Percentiles rank a stretch among this genome's conserved stretches.
phyloP scores from a whole-genome alignment of 2,113 vertebrate species.

The Megaceryle torquata region DNA sequence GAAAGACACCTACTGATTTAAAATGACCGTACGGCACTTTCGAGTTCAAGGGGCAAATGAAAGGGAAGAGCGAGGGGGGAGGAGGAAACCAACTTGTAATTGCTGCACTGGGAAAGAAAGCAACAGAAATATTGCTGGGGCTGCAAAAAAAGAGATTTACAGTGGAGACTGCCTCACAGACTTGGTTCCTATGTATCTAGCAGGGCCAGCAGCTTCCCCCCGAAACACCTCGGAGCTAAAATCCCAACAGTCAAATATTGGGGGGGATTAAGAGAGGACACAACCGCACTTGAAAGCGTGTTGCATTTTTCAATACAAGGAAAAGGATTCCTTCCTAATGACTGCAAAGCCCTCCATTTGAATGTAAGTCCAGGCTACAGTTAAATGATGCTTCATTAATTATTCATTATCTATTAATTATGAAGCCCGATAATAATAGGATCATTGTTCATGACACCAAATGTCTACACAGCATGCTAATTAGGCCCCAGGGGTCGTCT shows the following conservation, averaged over 20 bases:
- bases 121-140: not conserved
- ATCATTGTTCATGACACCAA: not conserved
- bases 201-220: not conserved
- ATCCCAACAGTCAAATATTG: not conserved
- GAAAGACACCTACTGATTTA: not conserved
- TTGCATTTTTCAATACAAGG: not conserved
- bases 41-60: not conserved
- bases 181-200: not conserved
- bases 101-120: not conserved
- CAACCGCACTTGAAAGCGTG: not conserved
- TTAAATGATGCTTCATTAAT: conserved; percentile 22
- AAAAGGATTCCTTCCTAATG: not conserved
- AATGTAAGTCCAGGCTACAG: not conserved
- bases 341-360: not conserved
- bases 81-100: not conserved
- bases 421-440: conserved; percentile 1
- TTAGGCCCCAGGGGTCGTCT: not conserved
- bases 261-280: not conserved
- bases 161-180: not conserved
- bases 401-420: conserved; percentile 56
- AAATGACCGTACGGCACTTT: not conserved
- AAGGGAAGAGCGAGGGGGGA: rapidly evolving
- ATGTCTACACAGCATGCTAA: conserved; percentile 18
- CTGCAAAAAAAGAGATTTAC: not conserved
- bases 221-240: not conserved